Evolutionary conservation across 2,113 vertebrate genomes (phyloP).

Genomic region (Halcyon malimbica): DNA sequence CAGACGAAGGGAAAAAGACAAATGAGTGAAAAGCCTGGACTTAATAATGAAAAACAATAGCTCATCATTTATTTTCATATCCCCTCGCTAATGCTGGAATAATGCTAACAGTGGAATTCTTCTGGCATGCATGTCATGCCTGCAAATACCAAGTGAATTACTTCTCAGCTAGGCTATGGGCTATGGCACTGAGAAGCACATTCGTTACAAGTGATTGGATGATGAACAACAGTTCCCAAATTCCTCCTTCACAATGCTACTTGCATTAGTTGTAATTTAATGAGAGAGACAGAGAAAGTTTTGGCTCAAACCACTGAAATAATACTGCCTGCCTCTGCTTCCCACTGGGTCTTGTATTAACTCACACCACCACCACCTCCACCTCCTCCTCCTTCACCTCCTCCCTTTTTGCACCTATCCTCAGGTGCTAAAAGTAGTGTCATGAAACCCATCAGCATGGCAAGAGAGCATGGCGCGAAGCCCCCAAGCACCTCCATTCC

Average conservation of each 20-base stretch:
- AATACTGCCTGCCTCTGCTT: constrained; percentile 47
- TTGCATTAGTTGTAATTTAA: constrained; percentile 67
- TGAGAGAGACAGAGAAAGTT: constrained; percentile 49
- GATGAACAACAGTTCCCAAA: constrained; percentile 66
- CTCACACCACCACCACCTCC: neutral
- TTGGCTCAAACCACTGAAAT: constrained; percentile 51
- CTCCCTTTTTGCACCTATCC: constrained; percentile 36
- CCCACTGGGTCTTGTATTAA: constrained; percentile 63
- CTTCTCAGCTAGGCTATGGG: constrained; percentile 49
- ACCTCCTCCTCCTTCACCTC: neutral
- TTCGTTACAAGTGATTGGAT: constrained; percentile 47
- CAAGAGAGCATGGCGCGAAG: constrained; percentile 11
- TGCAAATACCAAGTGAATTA: constrained; percentile 68
- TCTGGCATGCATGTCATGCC: constrained; percentile 61
- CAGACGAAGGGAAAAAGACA: neutral
- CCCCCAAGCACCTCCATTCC: neutral
- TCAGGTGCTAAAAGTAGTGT: constrained; percentile 53
- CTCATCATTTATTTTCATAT: constrained; percentile 67
- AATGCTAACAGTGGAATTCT: constrained; percentile 64
- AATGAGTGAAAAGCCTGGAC: constrained; percentile 19
- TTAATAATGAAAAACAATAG: constrained; percentile 55
- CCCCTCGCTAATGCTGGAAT: constrained; percentile 51
- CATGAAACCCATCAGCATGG: constrained; percentile 15
- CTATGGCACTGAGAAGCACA: constrained; percentile 56
- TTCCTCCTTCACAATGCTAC: constrained; percentile 66